Evolutionary conservation across 2,113 vertebrate genomes (phyloP), one percentile per base, ranked within the genome.

Genomic region (Casuarius casuarius): DNA sequence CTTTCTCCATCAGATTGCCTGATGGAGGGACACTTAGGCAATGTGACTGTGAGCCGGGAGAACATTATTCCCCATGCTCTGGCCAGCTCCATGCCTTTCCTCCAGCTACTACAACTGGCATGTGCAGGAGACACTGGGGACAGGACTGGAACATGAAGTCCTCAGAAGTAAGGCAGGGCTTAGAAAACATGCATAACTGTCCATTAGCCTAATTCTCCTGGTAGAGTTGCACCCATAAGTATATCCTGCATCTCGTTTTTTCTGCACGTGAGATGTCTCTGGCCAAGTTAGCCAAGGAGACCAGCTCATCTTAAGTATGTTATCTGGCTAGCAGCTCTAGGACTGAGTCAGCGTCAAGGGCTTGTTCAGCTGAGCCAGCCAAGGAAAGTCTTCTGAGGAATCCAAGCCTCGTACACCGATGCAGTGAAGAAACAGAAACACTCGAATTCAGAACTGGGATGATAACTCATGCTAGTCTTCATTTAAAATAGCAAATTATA

Each of bases 61-160:
- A 87, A 12, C 35, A 23, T 56, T 91, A 52, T 31, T 82, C 10
- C 54, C 23, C 54, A 2, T 59, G n/a, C n/a, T 84, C 68, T 87
- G 61, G 33, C 23, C 51, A 91, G 3, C 10, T 61, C 28, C 12
- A 5, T 25, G 17, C 26, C 28, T 81, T 80, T 54, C 15, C 66
- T 82, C 48, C 42, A 72, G 49, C 12, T 52, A 29, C 49, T 40
- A 54, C 49, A 15, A 54, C 18, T 54, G 26, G 28, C 13, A 38
- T 10, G 35, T 10, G 28, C 20, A 20, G 73, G 38, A 65, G 62
- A 91, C 2, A 2, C 40, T 73, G 2, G 33, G 31, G 28, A 51
- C 28, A 73, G n/a, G 73, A 58, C 0, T 1, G 25, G 70, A 68
- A 31, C 0, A 0, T 20, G 7, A 52, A 52, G 40, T 44, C 35